Evolutionary conservation across 2,113 vertebrate genomes (phyloP), one percentile per base, ranked within the genome.

Genomic region (Syngnathus floridae): DNA sequence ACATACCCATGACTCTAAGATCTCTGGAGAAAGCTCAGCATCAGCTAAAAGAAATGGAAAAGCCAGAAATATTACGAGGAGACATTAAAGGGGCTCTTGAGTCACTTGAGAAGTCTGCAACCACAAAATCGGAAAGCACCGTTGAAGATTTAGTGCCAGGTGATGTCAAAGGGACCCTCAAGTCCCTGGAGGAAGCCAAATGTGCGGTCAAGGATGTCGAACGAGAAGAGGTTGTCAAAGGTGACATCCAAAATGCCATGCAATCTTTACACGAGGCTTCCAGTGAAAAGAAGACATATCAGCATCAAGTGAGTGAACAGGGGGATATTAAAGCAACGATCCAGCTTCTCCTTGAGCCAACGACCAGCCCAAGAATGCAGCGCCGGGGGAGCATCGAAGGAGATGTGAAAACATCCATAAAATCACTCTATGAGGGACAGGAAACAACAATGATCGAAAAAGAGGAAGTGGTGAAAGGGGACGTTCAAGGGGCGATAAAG

Each of bases 11-110:
- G n/a, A 91, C 92, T 66, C 63, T 93, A 22, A 91, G 86, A 77
- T 94, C 90, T 82, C 88, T 95, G 41, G 89, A 91, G 68, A 92
- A 94, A 76, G 90, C 93, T 60, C 90, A 87, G 56, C 66, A 86
- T 77, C 91, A 85, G 71, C 75, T 87, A 67, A 92, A 90, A 87
- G 91, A 90, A 58, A 75, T 83, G 67, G 90, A 92, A 76, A 93
- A 93, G 78, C 86, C 92, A 14, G 87, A 91, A 82, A 89, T 90
- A 19, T 75, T 93, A 58, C 85, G 81, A 70, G 91, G 88, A 61
- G 91, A 95, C 80, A 91, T 95, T 75, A 90, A 89, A 74, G 82
- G 91, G 60, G 83, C 93, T 43, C 90, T 94, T 4, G 86, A 93
- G 75, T 93, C 90, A 37, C 86, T 96, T 70, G 93, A 95, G 82